Percentiles rank a stretch among this genome's conserved stretches.
These are phyloP conservation scores for Redunca redunca DNA, from an alignment of 2,113 vertebrate species.

Conservation along the genomic window DNA sequence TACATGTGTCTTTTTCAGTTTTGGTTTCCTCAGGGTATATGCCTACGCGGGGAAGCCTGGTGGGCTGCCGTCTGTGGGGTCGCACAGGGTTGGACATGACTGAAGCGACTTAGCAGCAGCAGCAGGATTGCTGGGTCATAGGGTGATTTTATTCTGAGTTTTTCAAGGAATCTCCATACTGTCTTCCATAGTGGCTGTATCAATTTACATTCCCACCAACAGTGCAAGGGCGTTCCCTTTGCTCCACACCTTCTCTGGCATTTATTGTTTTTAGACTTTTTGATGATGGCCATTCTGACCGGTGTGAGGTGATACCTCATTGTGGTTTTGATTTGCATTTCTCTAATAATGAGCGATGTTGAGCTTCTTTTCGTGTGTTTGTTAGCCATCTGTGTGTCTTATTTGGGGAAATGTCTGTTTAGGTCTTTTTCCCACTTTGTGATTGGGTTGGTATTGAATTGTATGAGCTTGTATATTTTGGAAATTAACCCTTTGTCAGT, in stretches of 20 bases:
- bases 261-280: neutral
- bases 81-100: too few species aligned
- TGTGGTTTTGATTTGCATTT: neutral
- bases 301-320: neutral
- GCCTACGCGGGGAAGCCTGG: neutral
- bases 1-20: neutral
- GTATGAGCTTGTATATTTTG: neutral
- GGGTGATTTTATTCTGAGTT: neutral
- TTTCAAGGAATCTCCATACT: neutral
- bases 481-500: neutral
- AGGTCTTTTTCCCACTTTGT: neutral
- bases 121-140: neutral
- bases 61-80: too few species aligned
- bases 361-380: neutral
- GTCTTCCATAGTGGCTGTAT: neutral
- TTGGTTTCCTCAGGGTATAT: neutral
- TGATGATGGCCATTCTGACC: neutral
- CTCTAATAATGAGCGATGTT: neutral
- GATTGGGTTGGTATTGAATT: neutral
- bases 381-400: neutral
- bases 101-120: too few species aligned
- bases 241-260: neutral
- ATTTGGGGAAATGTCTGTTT: neutral
- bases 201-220: neutral
- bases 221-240: neutral